These are phyloP conservation scores for Lepidurus packardi DNA, from an alignment of 1,140 invertebrate species.

Conservation along the genomic window DNA sequence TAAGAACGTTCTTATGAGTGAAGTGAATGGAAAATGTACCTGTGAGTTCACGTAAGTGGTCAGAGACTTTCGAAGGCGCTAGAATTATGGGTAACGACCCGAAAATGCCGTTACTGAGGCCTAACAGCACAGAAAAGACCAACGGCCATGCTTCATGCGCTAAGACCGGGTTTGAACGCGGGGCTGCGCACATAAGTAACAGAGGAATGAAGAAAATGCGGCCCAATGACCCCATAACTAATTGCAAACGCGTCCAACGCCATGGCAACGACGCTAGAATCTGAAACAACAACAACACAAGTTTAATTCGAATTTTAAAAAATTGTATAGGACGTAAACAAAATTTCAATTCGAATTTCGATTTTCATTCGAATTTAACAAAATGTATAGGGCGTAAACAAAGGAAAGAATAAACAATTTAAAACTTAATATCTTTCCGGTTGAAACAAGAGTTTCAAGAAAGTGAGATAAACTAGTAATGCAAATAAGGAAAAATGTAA, in stretches of 20 bases:
- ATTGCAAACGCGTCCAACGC: conserved; percentile 67
- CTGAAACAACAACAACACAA: conserved; percentile 45
- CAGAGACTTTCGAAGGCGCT: conserved; percentile 71
- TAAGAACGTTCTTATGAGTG: conserved; percentile 27
- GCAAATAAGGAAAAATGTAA: too few species aligned
- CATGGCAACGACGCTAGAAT: conserved; percentile 71
- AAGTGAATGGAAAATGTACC: conserved; percentile 45
- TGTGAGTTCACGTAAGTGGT: conserved; percentile 67
- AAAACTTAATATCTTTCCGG: too few species aligned
- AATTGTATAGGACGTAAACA: not conserved
- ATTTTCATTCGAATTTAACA: too few species aligned
- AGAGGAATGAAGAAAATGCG: conserved; percentile 70
- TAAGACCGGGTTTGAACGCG: conserved; percentile 63
- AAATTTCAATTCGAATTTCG: too few species aligned
- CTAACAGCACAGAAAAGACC: conserved; percentile 60
- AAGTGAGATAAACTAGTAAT: too few species aligned
- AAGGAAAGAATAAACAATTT: too few species aligned
- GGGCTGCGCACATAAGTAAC: conserved; percentile 70
- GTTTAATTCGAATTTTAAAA: too few species aligned
- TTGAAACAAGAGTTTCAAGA: too few species aligned
- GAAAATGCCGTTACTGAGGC: conserved; percentile 76
- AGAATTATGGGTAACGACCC: conserved; percentile 87
- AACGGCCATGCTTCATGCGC: conserved; percentile 62
- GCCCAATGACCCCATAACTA: conserved; percentile 62
- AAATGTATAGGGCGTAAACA: too few species aligned